Evolutionary conservation across 53 echinoderm and acorn worm species (phyloP).

Genomic region (Zoroaster sp.): DNA sequence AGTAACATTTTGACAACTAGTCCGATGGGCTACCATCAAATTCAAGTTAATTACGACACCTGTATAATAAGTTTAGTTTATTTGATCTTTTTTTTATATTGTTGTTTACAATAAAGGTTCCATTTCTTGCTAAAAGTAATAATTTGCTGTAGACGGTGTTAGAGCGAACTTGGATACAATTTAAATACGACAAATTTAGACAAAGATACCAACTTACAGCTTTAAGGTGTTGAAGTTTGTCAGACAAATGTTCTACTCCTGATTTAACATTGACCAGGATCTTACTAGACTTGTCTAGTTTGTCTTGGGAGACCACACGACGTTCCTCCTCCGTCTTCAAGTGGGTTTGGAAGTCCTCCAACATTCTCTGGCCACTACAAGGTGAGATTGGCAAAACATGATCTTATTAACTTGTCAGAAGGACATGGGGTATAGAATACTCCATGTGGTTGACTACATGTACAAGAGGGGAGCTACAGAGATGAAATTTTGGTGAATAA

Average conservation of each 20-base stretch:
- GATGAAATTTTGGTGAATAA: no score
- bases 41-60: not conserved
- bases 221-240: conserved; percentile 94
- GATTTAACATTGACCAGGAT: conserved; percentile 92
- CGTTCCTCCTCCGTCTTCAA: conserved; percentile 81
- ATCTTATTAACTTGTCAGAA: not conserved
- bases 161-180: no score
- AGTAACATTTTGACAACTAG: no score
- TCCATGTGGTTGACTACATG: not conserved
- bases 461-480: no score
- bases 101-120: not conserved
- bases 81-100: no score
- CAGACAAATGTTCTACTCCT: conserved; percentile 88
- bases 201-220: conserved; percentile 93
- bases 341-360: conserved; percentile 92
- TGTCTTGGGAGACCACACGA: conserved; percentile 59
- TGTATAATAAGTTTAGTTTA: not conserved
- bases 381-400: not conserved
- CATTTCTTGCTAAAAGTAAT: not conserved
- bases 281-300: conserved; percentile 91
- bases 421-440: not conserved
- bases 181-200: no score
- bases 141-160: no score
- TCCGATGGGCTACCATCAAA: no score
- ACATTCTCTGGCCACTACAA: conserved; percentile 89